phyloP scores from a whole-genome alignment of 2,888 invertebrate species.

The Hylaea fasciaria region DNA sequence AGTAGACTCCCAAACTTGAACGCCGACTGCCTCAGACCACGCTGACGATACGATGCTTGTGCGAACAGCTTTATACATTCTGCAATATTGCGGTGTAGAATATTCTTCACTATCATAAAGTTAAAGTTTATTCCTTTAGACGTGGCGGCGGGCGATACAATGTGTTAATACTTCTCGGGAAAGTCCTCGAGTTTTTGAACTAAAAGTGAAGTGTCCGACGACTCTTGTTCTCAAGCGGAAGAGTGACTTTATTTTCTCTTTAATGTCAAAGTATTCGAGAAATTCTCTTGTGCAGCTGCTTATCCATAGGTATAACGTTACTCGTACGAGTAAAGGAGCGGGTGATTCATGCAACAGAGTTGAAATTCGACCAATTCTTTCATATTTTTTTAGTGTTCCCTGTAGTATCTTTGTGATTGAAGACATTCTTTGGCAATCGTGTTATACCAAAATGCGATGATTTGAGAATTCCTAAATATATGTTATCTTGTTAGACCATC shows the following conservation, averaged over 20 bases:
- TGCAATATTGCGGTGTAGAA: conserved; percentile 17
- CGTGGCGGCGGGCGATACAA: conserved; percentile 35
- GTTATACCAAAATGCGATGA: too few species aligned
- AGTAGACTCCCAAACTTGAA: too few species aligned
- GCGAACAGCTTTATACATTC: conserved; percentile 5
- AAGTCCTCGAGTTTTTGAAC: conserved; percentile 25
- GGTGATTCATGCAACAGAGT: neutral
- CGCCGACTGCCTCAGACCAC: too few species aligned
- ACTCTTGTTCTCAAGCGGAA: conserved; percentile 31
- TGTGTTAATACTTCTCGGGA: conserved; percentile 35
- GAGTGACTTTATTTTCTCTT: conserved; percentile 32
- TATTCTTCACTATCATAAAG: conserved; percentile 48
- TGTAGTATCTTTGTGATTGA: too few species aligned
- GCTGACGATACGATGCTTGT: too few species aligned
- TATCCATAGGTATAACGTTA: conserved; percentile 7
- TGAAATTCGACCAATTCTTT: neutral
- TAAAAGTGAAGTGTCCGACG: conserved; percentile 31
- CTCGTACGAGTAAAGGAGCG: neutral
- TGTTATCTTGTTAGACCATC: too few species aligned
- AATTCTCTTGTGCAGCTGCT: conserved; percentile 10
- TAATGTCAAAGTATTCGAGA: conserved; percentile 22
- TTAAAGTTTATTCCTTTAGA: conserved; percentile 44
- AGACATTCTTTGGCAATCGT: too few species aligned
- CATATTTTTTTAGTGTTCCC: too few species aligned
- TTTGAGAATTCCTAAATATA: too few species aligned